phyloP scores from a whole-genome alignment of 2,113 vertebrate species.

The Lota lota region DNA sequence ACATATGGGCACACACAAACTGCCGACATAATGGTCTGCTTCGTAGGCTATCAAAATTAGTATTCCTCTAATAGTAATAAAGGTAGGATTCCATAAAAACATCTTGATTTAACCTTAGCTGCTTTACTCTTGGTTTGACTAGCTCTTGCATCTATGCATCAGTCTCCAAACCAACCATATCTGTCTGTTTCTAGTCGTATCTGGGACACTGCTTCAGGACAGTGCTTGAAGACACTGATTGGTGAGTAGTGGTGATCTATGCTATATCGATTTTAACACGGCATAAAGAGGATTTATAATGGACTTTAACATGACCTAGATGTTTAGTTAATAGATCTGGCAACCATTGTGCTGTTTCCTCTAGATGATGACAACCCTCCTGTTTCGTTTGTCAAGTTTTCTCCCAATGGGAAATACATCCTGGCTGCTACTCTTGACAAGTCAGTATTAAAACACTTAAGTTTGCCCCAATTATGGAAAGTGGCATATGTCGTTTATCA shows the following conservation, averaged over 20 bases:
- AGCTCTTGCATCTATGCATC: too few species aligned
- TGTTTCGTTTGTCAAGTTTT: conserved; percentile 98
- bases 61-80: too few species aligned
- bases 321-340: neutral
- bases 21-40: too few species aligned
- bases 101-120: too few species aligned
- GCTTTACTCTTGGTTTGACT: too few species aligned
- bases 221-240: conserved; percentile 98
- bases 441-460: conserved; percentile 71
- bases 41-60: too few species aligned
- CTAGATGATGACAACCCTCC: conserved; percentile 97
- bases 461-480: neutral
- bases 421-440: conserved; percentile 97
- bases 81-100: too few species aligned
- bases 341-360: conserved; percentile 8
- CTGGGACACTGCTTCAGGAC: conserved; percentile 98
- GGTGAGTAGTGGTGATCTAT: conserved; percentile 72
- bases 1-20: too few species aligned
- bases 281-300: too few species aligned
- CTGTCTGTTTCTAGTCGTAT: conserved; percentile 79
- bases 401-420: conserved; percentile 98
- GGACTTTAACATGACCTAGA: too few species aligned
- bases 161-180: too few species aligned
- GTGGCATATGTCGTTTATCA: neutral
- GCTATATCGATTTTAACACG: too few species aligned